phyloP scores from a whole-genome alignment of 2,797 vertebrate genomes.

The Eulemur mongoz region DNA sequence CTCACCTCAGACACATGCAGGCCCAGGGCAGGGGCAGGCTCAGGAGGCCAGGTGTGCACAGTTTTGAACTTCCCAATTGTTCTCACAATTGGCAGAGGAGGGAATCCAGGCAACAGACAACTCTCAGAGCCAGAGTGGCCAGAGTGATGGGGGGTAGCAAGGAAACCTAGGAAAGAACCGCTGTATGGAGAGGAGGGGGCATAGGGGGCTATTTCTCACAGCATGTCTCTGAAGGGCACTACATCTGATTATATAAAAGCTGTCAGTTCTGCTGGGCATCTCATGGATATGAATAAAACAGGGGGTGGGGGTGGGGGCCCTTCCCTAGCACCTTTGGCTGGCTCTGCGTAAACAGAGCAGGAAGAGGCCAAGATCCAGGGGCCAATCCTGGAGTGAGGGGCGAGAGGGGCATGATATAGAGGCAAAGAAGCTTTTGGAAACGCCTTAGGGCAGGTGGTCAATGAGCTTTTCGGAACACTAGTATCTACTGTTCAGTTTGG shows the following conservation, averaged over 20 bases:
- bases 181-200: too few relatives aligned
- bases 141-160: background rate
- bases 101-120: background rate
- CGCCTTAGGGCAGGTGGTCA: background rate
- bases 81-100: background rate
- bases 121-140: background rate
- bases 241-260: background rate
- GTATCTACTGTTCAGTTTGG: background rate
- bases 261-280: background rate
- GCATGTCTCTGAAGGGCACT: background rate
- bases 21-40: background rate
- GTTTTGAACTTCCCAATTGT: background rate
- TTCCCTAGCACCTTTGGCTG: background rate
- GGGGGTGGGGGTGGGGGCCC: fast-evolving
- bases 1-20: background rate
- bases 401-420: background rate
- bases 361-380: background rate
- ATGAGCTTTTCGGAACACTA: background rate
- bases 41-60: background rate
- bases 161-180: background rate
- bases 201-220: fast-evolving
- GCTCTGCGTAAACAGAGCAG: background rate
- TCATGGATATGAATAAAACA: background rate
- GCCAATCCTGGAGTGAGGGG: background rate
- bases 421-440: background rate